phyloP scores from a whole-genome alignment of 1,140 invertebrate genomes.

The Trichomalopsis sarcophagae region DNA sequence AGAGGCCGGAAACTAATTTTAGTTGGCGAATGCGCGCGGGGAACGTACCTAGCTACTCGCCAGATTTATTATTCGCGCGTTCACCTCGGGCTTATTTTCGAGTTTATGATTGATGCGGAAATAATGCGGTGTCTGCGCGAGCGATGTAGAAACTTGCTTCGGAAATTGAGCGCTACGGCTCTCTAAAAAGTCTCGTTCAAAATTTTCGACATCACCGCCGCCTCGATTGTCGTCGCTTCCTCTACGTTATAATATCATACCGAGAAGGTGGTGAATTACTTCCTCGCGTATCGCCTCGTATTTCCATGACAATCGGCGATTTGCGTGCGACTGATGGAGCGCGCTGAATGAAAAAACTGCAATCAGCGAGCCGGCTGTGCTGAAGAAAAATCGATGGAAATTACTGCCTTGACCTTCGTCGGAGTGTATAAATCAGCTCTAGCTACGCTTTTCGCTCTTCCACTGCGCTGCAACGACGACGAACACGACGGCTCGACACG shows the following conservation, averaged over 20 bases:
- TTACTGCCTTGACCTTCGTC: neutral
- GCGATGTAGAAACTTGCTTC: neutral
- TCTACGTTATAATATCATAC: too few relatives aligned
- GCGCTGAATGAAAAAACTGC: slow-evolving; percentile 44
- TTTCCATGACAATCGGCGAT: slow-evolving; percentile 60
- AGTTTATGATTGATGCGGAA: slow-evolving; percentile 33
- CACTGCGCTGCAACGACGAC: neutral
- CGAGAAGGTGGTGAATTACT: too few relatives aligned
- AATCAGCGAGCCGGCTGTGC: neutral
- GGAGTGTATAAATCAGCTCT: too few relatives aligned
- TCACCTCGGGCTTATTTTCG: neutral
- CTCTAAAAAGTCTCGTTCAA: too few relatives aligned
- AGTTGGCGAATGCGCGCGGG: neutral
- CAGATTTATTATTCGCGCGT: slow-evolving; percentile 1
- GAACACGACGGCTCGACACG: neutral
- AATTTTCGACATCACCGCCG: too few relatives aligned
- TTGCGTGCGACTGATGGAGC: slow-evolving; percentile 40
- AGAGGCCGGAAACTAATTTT: slow-evolving; percentile 32
- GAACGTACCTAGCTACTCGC: neutral
- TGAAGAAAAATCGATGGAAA: neutral
- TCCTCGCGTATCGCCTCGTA: neutral
- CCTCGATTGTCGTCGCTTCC: too few relatives aligned
- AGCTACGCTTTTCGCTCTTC: neutral
- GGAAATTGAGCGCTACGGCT: neutral
- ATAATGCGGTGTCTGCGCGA: slow-evolving; percentile 20